phyloP scores from a whole-genome alignment of 2,888 invertebrate species.

The Hirtodrosophila alboralis region DNA sequence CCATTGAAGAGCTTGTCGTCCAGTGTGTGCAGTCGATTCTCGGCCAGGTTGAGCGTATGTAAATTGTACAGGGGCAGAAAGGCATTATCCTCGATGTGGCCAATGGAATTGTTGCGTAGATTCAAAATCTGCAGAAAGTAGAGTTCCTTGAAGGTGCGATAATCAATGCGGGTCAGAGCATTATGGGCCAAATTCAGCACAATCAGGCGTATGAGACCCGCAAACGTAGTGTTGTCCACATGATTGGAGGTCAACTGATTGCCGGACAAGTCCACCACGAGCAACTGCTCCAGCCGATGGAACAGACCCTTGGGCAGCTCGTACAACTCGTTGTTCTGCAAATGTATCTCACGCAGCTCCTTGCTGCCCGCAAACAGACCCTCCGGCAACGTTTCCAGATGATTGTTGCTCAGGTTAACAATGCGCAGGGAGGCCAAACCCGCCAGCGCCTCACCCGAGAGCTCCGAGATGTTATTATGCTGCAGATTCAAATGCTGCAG shows the following conservation, averaged over 20 bases:
- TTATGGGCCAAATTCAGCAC: slow-evolving; percentile 94
- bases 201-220: slow-evolving; percentile 92
- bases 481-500: slow-evolving; percentile 92
- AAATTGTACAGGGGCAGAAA: slow-evolving; percentile 94
- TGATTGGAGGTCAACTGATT: slow-evolving; percentile 94
- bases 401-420: slow-evolving; percentile 94
- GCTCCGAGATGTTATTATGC: slow-evolving; percentile 92
- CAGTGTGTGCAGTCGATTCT: slow-evolving; percentile 92
- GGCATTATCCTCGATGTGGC: slow-evolving; percentile 94
- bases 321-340: slow-evolving; percentile 93
- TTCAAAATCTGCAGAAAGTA: slow-evolving; percentile 94
- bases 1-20: slow-evolving; percentile 93
- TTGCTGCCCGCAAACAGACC: slow-evolving; percentile 92
- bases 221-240: slow-evolving; percentile 94
- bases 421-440: slow-evolving; percentile 91
- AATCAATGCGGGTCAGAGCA: slow-evolving; percentile 91
- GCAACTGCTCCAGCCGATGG: slow-evolving; percentile 92
- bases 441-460: slow-evolving; percentile 91
- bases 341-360: slow-evolving; percentile 92
- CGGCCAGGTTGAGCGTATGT: slow-evolving; percentile 94
- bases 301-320: slow-evolving; percentile 93
- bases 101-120: slow-evolving; percentile 93
- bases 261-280: slow-evolving; percentile 92
- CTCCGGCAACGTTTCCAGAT: slow-evolving; percentile 91
- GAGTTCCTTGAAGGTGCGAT: slow-evolving; percentile 93